phyloP scores from a whole-genome alignment of 2,797 vertebrate genomes.

The Lithobates pipiens region DNA sequence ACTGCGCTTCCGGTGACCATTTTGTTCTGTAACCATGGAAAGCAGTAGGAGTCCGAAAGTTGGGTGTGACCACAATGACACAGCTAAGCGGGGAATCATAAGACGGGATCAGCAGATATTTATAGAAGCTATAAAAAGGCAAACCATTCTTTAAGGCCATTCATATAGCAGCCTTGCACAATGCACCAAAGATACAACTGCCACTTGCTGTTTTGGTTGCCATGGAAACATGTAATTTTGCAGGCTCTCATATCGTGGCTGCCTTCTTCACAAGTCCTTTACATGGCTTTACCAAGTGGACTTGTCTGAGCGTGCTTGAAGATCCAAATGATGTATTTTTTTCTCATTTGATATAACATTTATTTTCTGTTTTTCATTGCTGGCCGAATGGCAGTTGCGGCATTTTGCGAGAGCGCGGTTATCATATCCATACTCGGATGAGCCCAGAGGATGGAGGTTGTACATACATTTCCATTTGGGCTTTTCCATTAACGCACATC shows the following conservation, averaged over 20 bases:
- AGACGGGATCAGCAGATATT: background rate
- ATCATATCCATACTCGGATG: background rate
- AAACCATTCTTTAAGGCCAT: background rate
- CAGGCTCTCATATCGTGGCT: background rate
- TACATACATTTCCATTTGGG: background rate
- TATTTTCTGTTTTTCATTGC: background rate
- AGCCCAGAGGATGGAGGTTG: background rate
- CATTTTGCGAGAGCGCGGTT: background rate
- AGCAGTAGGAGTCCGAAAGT: background rate
- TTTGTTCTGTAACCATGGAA: background rate
- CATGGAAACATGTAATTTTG: background rate
- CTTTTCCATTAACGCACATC: background rate
- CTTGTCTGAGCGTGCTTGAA: background rate
- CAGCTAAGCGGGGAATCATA: background rate
- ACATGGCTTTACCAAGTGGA: background rate
- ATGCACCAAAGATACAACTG: background rate
- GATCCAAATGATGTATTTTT: background rate
- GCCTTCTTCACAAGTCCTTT: background rate
- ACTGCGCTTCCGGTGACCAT: no score
- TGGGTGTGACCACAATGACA: background rate
- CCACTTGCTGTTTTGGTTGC: background rate
- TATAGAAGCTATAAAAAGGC: background rate
- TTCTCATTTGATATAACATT: background rate
- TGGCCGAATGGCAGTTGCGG: background rate
- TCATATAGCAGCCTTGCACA: background rate